Percentiles rank a stretch among this genome's conserved stretches.
phyloP scores from a whole-genome alignment of 2,888 invertebrate genomes.

The Agrenia bidenticulata region DNA sequence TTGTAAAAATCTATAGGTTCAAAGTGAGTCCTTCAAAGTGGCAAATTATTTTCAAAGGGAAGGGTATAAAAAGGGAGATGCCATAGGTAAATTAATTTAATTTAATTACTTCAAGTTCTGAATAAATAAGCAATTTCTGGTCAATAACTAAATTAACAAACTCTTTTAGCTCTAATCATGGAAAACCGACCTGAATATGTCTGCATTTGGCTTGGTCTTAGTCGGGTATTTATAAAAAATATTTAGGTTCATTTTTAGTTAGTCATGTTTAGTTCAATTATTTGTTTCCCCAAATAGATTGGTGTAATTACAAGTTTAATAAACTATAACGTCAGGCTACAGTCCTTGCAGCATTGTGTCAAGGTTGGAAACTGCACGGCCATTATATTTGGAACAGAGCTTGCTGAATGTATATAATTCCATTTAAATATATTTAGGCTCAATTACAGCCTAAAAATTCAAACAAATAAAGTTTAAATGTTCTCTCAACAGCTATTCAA shows the following conservation, averaged over 20 bases:
- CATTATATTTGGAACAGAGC: constrained; percentile 76
- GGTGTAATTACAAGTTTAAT: constrained; percentile 85
- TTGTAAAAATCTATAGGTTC: constrained; percentile 63
- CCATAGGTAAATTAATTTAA: no score
- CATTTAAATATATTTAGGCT: no score
- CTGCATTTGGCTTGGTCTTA: constrained; percentile 87
- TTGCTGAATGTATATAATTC: constrained; percentile 62
- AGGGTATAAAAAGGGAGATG: constrained; percentile 82
- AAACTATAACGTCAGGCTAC: constrained; percentile 85
- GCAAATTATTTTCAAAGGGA: constrained; percentile 75
- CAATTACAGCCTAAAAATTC: no score
- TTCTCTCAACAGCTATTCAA: constrained; percentile 23
- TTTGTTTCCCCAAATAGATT: constrained; percentile 64
- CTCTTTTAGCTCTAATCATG: constrained; percentile 80
- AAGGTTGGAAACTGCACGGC: constrained; percentile 77
- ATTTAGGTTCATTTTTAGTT: no score
- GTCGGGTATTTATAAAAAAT: constrained; percentile 56
- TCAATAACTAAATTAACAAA: no score
- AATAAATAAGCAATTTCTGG: no score
- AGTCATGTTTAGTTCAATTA: no score
- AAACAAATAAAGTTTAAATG: not conserved
- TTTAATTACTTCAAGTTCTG: no score
- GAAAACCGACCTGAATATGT: constrained; percentile 92
- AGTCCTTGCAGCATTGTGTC: constrained; percentile 83
- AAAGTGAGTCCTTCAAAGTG: constrained; percentile 80